Conservation (phyloP, 2,113 vertebrate genomes). For the Apteryx mantelli region DNA sequence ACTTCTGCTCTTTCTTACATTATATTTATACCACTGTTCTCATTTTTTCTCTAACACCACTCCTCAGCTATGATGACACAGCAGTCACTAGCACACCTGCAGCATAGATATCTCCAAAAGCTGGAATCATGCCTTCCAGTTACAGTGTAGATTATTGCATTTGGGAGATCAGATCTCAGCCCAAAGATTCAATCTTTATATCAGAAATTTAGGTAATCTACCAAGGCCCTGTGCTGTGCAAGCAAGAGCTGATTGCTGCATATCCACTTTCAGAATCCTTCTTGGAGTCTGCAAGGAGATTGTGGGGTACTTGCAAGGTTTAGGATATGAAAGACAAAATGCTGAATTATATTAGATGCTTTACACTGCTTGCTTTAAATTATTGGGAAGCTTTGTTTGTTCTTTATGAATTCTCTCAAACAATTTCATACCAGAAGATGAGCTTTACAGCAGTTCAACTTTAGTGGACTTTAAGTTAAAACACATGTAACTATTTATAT, state of each 20-base stretch:
- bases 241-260: background rate
- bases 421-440: background rate
- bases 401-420: background rate
- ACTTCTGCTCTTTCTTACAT: background rate
- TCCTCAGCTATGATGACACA: background rate
- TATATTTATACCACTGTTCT: background rate
- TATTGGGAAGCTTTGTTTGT: background rate
- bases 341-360: background rate
- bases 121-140: background rate
- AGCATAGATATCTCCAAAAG: background rate
- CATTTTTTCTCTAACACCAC: background rate
- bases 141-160: background rate
- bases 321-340: background rate
- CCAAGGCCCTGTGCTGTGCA: background rate
- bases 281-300: background rate
- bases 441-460: background rate
- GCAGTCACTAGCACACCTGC: background rate
- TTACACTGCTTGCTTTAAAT: background rate
- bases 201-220: background rate
- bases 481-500: background rate
- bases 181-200: background rate
- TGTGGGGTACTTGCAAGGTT: background rate
- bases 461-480: slow-evolving; percentile 34
- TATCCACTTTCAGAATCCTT: background rate
- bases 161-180: background rate